These are phyloP conservation scores for Asobara japonica DNA, from an alignment of 1,140 invertebrate genomes.

Conservation along the genomic window DNA sequence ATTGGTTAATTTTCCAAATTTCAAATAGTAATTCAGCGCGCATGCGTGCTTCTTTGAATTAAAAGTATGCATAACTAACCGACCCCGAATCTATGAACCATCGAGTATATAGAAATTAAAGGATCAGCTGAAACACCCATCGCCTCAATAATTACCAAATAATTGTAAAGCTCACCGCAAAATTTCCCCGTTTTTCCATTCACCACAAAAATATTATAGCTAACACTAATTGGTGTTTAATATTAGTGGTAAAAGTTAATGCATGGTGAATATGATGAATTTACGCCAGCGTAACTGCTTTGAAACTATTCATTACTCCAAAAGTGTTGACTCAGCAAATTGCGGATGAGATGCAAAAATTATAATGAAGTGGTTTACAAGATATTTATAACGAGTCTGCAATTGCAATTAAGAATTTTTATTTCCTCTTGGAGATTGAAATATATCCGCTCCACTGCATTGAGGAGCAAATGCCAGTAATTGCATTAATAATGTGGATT, in stretches of 20 bases:
- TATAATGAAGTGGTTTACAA: neutral
- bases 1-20: too few species aligned
- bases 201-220: neutral
- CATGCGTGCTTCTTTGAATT: too few species aligned
- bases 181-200: neutral
- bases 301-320: neutral
- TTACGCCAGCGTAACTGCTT: neutral
- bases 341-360: neutral
- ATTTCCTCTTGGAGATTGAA: neutral
- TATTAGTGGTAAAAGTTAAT: neutral
- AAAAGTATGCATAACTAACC: too few species aligned
- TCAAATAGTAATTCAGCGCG: too few species aligned
- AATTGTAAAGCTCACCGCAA: neutral
- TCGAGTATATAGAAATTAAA: too few species aligned
- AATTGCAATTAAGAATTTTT: neutral
- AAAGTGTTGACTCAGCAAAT: neutral
- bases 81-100: too few species aligned
- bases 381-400: neutral
- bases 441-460: neutral
- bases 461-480: neutral
- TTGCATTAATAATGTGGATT: neutral
- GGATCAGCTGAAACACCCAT: neutral
- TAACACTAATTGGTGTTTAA: slow-evolving; percentile 1
- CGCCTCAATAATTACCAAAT: neutral
- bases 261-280: neutral